Base-by-base conservation (phyloP, 1,140 invertebrate genomes). In the Holcopasites calliopsidis region DNA sequence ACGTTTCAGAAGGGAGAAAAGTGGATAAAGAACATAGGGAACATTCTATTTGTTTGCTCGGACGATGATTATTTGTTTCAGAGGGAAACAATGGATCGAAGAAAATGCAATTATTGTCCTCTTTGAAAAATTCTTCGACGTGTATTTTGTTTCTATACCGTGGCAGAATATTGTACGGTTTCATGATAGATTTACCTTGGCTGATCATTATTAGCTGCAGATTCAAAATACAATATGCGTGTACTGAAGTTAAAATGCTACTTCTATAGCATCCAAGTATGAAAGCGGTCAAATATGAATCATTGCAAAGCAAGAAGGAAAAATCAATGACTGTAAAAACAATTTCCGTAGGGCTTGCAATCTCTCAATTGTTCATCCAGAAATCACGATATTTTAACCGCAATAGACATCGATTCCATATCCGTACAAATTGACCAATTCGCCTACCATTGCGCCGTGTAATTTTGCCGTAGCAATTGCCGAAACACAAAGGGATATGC, bases 401-500 rank as follows among this genome's bases (percentile, higher is more conserved):
- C 64, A 38, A 26, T 35, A 66, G 54, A 52, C 33, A 7, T 23
- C 47, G 38, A 66, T 52, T 49, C 16, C 16, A 62, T 23, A 26
- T 16, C 21, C n/a, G 18, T 6, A 16, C 33, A 16, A 23, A 47
- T 47, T 18, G 23, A 21, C 60, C n/a, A n/a, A 18, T 47, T 47
- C 18, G 42, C 5, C 2, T n/a, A n/a, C 26, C 28, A 13, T 31
- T 21, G 33, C 28, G 8, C 28, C 13, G 49, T 33, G 18, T 11
- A 49, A 35, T 28, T 74, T 68, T 38, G 65, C 35, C 33, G 18
- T 38, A 38, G 28, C 42, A 58, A 75, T 75, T 69, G 57, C 44
- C 23, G 21, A 21, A 47, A 42, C 13, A 69, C 62, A 68, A 55
- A 75, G 52, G 33, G n/a, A n/a, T n/a, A n/a, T n/a, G 42, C 49